Conservation (phyloP, 2,888 invertebrate species). For the Eristalinus sepulchralis region DNA sequence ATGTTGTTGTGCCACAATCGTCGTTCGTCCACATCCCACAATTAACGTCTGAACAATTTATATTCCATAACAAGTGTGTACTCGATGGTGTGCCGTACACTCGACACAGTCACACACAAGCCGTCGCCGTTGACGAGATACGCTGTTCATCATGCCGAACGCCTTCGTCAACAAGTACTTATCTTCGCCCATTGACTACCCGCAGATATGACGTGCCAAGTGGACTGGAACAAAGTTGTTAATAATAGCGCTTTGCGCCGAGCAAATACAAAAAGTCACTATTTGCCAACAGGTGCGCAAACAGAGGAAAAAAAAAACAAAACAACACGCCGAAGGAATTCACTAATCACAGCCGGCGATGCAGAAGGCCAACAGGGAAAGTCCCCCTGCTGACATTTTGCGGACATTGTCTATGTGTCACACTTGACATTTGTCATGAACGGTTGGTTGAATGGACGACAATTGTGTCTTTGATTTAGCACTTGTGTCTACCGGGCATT, state of each 20-base stretch:
- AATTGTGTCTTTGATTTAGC: not conserved
- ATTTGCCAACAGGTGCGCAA: constrained; percentile 61
- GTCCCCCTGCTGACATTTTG: not conserved
- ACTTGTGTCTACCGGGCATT: not conserved
- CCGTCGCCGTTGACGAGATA: not conserved
- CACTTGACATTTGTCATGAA: not conserved
- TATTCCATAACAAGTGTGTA: constrained; percentile 35
- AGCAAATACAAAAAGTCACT: constrained; percentile 48
- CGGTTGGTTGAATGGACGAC: not conserved
- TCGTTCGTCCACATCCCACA: constrained; percentile 43
- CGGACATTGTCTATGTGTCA: not conserved
- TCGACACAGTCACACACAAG: not conserved
- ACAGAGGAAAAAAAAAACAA: constrained; percentile 37
- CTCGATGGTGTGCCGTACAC: not conserved
- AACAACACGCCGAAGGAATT: constrained; percentile 28
- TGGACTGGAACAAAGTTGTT: constrained; percentile 60
- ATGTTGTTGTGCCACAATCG: constrained; percentile 46
- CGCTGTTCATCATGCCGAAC: not conserved
- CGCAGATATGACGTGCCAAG: constrained; percentile 46
- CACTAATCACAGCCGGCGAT: not conserved
- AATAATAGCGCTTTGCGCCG: constrained; percentile 43
- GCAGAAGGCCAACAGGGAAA: not conserved
- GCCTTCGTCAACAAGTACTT: constrained; percentile 26
- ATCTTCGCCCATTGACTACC: constrained; percentile 16
- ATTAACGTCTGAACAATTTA: constrained; percentile 32